Base-by-base conservation (phyloP, 2,113 vertebrate species). In the Cairina moschata region DNA sequence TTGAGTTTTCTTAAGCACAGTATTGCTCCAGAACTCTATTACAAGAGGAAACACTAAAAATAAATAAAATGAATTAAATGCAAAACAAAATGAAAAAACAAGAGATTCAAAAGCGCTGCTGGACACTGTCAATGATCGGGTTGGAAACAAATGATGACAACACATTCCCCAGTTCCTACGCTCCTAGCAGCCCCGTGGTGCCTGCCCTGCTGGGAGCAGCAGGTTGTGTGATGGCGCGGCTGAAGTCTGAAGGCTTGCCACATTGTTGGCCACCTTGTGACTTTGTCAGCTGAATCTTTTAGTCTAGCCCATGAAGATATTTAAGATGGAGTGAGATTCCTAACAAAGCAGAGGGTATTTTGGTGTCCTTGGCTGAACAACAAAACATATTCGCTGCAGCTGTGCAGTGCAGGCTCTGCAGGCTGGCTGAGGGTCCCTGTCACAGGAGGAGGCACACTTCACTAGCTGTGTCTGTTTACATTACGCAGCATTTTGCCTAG, bases 151-250 rank as follows among this genome's bases (percentile, higher is more conserved):
- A 38, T 21, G 8, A 48, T 15, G 15, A 17, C 34, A 67, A 46
- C 22, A 31, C 0, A 0, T 38, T 78, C 17, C 52, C 36, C 20
- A 71, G 17, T 15, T 8, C 17, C 4, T 86, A 65, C 28, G n/a
- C 83, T 59, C 72, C 73, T 75, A 8, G 5, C 17, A 78, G 77
- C 15, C 52, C 86, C 50, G 52, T n/a, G 59, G n/a, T 22, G 52
- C 20, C 36, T 71, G 13, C 6, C 2, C 22, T 68, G 56, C 34
- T 75, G 56, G 73, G 48, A 76, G 18, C 0, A 11, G 14, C 29
- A 2, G 1, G 14, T 42, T 2, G 3, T 14, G 78, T 68, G 4
- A 2, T 1, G 13, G 9, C 29, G 3, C 67, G 62, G 73, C 29
- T 48, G 46, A 48, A 48, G 20, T 48, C 46, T 48, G 46, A 48